A percentile compares a stretch with the other conserved stretches of the same genome.
These are phyloP conservation scores for Amblyteles armatorius DNA, from an alignment of 2,888 invertebrate genomes.

Conservation along the genomic window DNA sequence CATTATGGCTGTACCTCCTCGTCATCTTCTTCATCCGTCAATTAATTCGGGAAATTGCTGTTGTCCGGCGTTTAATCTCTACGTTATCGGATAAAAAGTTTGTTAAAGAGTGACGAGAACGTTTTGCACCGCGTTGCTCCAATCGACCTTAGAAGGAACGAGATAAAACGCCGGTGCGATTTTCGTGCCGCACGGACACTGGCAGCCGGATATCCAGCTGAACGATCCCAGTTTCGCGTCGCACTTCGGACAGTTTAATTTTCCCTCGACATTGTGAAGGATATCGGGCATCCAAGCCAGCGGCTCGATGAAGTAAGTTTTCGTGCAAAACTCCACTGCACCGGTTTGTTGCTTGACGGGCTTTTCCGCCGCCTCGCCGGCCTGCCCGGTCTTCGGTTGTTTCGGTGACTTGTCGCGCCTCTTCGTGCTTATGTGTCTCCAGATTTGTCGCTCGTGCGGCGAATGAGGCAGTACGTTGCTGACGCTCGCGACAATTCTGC, in stretches of 20 bases:
- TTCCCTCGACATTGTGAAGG: conserved; percentile 90
- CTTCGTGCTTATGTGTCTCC: conserved; percentile 84
- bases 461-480: conserved; percentile 92
- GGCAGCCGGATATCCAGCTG: conserved; percentile 94
- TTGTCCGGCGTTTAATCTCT: conserved; percentile 3
- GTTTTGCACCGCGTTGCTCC: conserved; percentile 95
- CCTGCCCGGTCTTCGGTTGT: conserved; percentile 59
- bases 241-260: conserved; percentile 95
- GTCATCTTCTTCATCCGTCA: conserved; percentile 12
- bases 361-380: conserved; percentile 60
- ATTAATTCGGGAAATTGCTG: conserved; percentile 24
- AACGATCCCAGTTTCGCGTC: conserved; percentile 94
- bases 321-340: conserved; percentile 87
- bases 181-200: conserved; percentile 95
- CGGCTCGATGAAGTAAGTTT: conserved; percentile 95
- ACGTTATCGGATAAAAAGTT: neutral
- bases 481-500: conserved; percentile 93
- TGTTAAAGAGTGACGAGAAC: conserved; percentile 92
- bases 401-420: conserved; percentile 73
- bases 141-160: conserved; percentile 95
- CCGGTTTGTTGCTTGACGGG: conserved; percentile 9
- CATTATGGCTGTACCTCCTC: conserved; percentile 20
- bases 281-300: conserved; percentile 95
- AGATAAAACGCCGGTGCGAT: conserved; percentile 97
- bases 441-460: conserved; percentile 85